phyloP scores from a whole-genome alignment of 2,888 invertebrate genomes.

The Lottia gigantea region DNA sequence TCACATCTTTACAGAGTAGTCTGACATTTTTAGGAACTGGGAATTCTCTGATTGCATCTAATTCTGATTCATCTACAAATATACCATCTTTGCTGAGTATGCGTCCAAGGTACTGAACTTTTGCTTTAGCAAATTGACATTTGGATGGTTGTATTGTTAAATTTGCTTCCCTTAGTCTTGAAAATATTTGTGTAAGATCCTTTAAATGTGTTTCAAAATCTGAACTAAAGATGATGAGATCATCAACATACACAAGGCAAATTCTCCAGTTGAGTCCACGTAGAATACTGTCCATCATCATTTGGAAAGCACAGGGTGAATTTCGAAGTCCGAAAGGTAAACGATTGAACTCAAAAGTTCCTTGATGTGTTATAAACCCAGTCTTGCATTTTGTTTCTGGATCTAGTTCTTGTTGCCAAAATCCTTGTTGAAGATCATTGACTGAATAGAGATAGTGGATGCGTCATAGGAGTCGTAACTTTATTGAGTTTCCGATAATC shows the following conservation, averaged over 20 bases:
- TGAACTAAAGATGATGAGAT: slow-evolving; percentile 32
- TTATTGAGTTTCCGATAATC: slow-evolving; percentile 33
- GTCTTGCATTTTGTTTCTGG: slow-evolving; percentile 29
- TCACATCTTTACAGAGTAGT: slow-evolving; percentile 27
- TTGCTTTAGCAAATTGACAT: slow-evolving; percentile 32
- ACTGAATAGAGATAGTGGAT: slow-evolving; percentile 29
- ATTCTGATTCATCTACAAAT: slow-evolving; percentile 26
- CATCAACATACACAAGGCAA: slow-evolving; percentile 38
- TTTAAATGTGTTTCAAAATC: slow-evolving; percentile 31
- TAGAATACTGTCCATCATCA: slow-evolving; percentile 30
- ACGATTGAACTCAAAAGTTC: slow-evolving; percentile 29
- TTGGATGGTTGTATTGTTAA: slow-evolving; percentile 33
- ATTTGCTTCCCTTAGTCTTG: slow-evolving; percentile 28
- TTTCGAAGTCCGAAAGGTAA: slow-evolving; percentile 39
- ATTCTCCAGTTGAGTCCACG: slow-evolving; percentile 36
- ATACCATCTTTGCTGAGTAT: slow-evolving; percentile 31
- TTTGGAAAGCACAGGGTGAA: slow-evolving; percentile 32
- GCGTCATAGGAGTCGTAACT: slow-evolving; percentile 30
- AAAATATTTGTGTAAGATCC: slow-evolving; percentile 30
- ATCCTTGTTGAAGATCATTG: slow-evolving; percentile 28
- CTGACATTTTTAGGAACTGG: slow-evolving; percentile 26
- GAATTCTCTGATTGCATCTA: slow-evolving; percentile 18
- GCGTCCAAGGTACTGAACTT: slow-evolving; percentile 35
- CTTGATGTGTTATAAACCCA: slow-evolving; percentile 33
- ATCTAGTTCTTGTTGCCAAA: slow-evolving; percentile 30